Base-by-base conservation (phyloP, 2,888 invertebrate species). In the Endomychus coccineus region DNA sequence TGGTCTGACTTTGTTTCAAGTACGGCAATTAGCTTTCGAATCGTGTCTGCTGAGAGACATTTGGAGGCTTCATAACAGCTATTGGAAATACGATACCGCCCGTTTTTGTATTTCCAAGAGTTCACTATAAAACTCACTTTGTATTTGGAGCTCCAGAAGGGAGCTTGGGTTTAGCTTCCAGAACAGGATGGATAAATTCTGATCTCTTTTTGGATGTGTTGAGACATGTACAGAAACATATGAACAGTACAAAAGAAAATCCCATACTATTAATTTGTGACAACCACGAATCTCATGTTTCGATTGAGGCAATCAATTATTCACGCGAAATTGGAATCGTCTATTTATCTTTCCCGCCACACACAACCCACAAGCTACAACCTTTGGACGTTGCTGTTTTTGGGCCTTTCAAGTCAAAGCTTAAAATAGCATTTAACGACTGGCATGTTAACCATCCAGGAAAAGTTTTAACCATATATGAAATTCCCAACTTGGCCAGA, bases 261-360 rank as follows among this genome's bases (percentile, higher is more conserved):
- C 15, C 23, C 10, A 23, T 32, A 13, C 3, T 43, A 13, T 19
- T 30, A 7, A 13, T 17, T 30, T 19, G 16, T 17, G 41, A 41
- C 14, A 36, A 44, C 24, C 41, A 44, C 33, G 35, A 42, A n/a
- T 30, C 21, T 6, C 44, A 44, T 27, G 15, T 12, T 11, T 25
- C 31, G 7, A 21, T 41, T 6, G 36, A 44, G 11, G 48, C 40
- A 17, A 36, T 53, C 16, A 16, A 50, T 38, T 45, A 48, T 49
- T 48, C 48, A 17, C 52, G 50, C 43, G 53, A 52, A 27, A 50
- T 56, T 45, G 57, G 57, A 5, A 48, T 41, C 16, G 16, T 55
- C 12, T 27, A 58, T 33, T 33, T 58, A 12, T 52, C 58, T 6
- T 52, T 62, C 34, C 56, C 58, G 15, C 58, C 56, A 4, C 58